Evolutionary conservation across 2,797 vertebrate species (phyloP).

Genomic region (Pantherophis alleghaniensis): DNA sequence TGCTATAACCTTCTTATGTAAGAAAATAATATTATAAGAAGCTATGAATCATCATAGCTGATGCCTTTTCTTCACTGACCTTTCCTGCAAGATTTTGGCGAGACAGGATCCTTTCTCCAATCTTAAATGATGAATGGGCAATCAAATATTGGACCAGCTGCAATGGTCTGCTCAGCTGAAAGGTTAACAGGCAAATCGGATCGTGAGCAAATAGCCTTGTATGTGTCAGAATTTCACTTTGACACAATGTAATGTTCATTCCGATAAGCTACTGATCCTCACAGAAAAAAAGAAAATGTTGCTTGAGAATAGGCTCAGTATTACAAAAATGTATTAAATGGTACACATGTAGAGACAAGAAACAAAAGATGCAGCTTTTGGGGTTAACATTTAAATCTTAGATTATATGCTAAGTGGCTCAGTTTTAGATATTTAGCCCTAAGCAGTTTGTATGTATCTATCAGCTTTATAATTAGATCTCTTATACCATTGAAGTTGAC

Average conservation of each 20-base stretch:
- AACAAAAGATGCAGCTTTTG: neutral
- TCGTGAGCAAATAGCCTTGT: neutral
- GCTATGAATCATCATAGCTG: neutral
- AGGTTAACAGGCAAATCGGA: slow-evolving; percentile 21
- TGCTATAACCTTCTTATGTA: neutral
- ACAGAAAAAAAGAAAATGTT: neutral
- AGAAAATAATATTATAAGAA: neutral
- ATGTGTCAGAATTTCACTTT: slow-evolving; percentile 10
- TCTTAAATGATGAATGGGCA: slow-evolving; percentile 23
- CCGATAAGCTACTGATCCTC: neutral
- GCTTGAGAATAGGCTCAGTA: neutral
- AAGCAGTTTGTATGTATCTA: neutral
- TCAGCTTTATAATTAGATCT: neutral
- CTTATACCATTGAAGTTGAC: neutral
- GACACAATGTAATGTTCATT: slow-evolving; percentile 5
- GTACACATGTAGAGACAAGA: neutral
- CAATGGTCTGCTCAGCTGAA: slow-evolving; percentile 6
- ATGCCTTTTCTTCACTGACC: neutral
- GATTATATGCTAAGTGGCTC: neutral
- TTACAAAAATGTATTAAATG: neutral
- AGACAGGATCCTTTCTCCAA: slow-evolving; percentile 10
- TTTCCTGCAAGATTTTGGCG: slow-evolving; percentile 12
- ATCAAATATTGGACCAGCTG: slow-evolving; percentile 27
- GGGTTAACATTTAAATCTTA: neutral
- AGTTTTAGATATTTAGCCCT: neutral